A percentile compares a stretch with the other conserved stretches of the same genome.
Evolutionary conservation across 2,113 vertebrate species (phyloP).

Genomic region (Clinocottus analis): DNA sequence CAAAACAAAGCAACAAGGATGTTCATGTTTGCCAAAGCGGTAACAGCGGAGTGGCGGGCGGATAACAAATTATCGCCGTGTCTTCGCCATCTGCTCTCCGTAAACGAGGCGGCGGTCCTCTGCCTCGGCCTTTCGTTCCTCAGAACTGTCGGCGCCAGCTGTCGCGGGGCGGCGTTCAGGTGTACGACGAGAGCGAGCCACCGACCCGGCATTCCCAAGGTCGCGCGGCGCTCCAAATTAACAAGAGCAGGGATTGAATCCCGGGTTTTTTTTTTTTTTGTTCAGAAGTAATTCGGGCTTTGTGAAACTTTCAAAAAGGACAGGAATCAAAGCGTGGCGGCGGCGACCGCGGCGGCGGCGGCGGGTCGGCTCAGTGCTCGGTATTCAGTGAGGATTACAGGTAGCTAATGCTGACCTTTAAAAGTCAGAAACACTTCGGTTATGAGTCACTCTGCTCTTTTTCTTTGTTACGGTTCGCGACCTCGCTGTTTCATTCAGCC

Average conservation of each 20-base stretch:
- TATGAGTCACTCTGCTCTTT: conserved; percentile 44
- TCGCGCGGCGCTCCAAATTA: conserved; percentile 36
- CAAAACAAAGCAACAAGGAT: conserved; percentile 24
- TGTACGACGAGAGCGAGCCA: conserved; percentile 7
- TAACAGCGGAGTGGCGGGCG: background rate
- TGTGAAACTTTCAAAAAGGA: conserved; percentile 10
- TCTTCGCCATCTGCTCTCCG: conserved; percentile 74
- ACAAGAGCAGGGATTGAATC: conserved; percentile 28
- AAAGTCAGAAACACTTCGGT: conserved; percentile 52
- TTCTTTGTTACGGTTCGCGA: background rate
- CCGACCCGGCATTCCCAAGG: conserved; percentile 55
- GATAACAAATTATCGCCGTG: conserved; percentile 65
- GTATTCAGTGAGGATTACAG: conserved; percentile 52
- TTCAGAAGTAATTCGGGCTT: conserved; percentile 11
- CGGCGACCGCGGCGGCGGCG: accelerated
- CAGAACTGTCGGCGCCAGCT: conserved; percentile 74
- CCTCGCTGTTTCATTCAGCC: conserved; percentile 9
- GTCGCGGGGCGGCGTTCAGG: conserved; percentile 32
- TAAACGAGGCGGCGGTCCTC: conserved; percentile 62
- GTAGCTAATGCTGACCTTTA: conserved; percentile 64
- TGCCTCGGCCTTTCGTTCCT: conserved; percentile 65
- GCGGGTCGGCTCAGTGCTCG: conserved; percentile 2
- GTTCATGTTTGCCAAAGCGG: conserved; percentile 54
- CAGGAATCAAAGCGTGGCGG: background rate
- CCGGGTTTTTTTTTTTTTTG: too few relatives aligned